Base-by-base conservation (phyloP, 2,113 vertebrate genomes). In the Scartelaos histophorus region DNA sequence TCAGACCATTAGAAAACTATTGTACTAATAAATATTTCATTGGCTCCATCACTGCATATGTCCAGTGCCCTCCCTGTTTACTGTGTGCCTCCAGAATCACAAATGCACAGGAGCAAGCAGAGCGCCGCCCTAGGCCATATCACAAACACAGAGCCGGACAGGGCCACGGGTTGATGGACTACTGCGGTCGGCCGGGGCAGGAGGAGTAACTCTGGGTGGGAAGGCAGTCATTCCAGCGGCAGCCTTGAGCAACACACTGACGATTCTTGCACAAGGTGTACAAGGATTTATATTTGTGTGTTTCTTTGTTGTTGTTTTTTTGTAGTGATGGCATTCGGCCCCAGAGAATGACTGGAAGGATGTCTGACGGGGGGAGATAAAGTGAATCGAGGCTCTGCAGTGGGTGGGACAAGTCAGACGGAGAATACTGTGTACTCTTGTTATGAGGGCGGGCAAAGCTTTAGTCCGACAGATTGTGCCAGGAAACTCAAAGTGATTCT, bases 311-410 rank as follows among this genome's bases (percentile, higher is more conserved):
- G 54, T 54, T 43, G 38, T 10, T 43, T 73, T 51, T 73, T 75
- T 78, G 21, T 61, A 73, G 69, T 70, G 68, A 75, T 73, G 73
- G 35, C 76, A 86, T 74, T 75, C 70, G 80, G 73, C 70, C 67
- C 35, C 35, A 67, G 53, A 82, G 81, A 79, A 43, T 80, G 75
- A 81, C 80, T 51, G 66, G 71, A 38, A 76, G 67, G 71, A 79
- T 71, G 65, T 79, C 79, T 87, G 88, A 84, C 73, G 77, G 70
- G 83, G 79, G 69, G 81, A 67, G 78, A 90, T 82, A 87, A 88
- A 85, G 45, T 66, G 73, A 69, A 79, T 70, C 29, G 78, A 76
- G 62, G 68, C 29, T 38, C 69, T 15, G 70, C 58, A 61, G 46
- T 46, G 54, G 66, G 77, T 64, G 64, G 68, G 76, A 66, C 47